Conservation (phyloP, 2,113 vertebrate species). For the Aspidoscelis tigris region DNA sequence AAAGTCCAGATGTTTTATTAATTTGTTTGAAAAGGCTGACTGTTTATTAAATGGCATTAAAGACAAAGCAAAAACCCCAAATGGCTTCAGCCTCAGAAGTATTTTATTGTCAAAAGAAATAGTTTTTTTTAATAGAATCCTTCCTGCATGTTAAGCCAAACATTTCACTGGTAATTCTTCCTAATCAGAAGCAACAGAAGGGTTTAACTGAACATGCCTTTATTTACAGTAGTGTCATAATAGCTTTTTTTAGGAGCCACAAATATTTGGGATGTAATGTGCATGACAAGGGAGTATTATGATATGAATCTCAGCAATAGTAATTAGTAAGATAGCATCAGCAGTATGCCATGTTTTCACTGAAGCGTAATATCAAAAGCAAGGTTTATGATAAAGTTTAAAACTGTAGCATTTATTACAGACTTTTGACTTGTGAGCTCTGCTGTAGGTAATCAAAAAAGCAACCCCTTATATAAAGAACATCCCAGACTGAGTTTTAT, state of each 20-base stretch:
- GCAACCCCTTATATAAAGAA: no score
- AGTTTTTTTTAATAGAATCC: constrained; percentile 60
- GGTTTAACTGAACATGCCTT: not conserved
- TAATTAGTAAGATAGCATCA: constrained; percentile 17
- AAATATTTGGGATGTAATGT: not conserved
- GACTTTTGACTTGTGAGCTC: no score
- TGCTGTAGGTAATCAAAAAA: no score
- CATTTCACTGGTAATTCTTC: constrained; percentile 30
- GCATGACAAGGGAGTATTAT: not conserved
- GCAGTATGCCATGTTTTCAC: constrained; percentile 16
- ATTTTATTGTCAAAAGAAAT: constrained; percentile 66
- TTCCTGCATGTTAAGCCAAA: constrained; percentile 32
- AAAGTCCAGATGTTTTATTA: not conserved
- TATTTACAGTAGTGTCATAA: constrained; percentile 23
- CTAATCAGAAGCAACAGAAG: not conserved
- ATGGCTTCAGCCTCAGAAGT: constrained; percentile 20
- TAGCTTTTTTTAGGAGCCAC: not conserved
- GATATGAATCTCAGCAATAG: constrained; percentile 31
- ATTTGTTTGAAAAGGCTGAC: not conserved
- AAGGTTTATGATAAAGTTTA: constrained; percentile 4
- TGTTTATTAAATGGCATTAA: not conserved
- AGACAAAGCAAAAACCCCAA: constrained; percentile 19
- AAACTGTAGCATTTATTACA: not conserved
- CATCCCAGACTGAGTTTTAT: no score
- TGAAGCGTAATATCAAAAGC: constrained; percentile 26